Evolutionary conservation across 2,888 invertebrate species (phyloP).

Genomic region (Patella caerulea): DNA sequence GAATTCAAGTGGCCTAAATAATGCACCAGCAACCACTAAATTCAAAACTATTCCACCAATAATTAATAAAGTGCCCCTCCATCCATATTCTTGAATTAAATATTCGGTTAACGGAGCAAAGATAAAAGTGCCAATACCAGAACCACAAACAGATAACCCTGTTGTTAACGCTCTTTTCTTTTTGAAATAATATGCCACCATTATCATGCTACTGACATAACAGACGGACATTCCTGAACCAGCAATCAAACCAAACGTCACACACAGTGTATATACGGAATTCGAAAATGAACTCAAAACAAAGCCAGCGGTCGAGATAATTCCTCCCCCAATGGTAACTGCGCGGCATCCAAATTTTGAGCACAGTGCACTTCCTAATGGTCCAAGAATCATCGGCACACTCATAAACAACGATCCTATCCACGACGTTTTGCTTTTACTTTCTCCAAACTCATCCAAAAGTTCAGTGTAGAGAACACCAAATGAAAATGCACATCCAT

Average conservation of each 20-base stretch:
- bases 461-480: constrained; percentile 91
- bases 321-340: constrained; percentile 65
- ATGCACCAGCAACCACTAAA: constrained; percentile 65
- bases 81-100: constrained; percentile 65
- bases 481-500: constrained; percentile 93
- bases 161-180: constrained; percentile 70
- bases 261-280: constrained; percentile 63
- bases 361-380: constrained; percentile 66
- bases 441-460: constrained; percentile 86
- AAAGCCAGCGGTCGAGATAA: constrained; percentile 65
- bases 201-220: constrained; percentile 69
- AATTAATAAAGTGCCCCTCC: constrained; percentile 69
- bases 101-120: constrained; percentile 67
- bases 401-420: constrained; percentile 92
- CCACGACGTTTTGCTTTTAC: constrained; percentile 90
- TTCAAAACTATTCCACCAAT: constrained; percentile 66
- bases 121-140: constrained; percentile 69
- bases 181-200: constrained; percentile 71
- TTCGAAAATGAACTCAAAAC: constrained; percentile 62
- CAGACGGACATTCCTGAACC: constrained; percentile 69
- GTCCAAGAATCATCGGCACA: constrained; percentile 81
- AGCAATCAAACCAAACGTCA: constrained; percentile 68
- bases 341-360: constrained; percentile 69
- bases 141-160: constrained; percentile 69
- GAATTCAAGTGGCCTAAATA: constrained; percentile 65